Evolutionary conservation across 1,140 invertebrate species (phyloP).

Genomic region (Drosophila erecta): DNA sequence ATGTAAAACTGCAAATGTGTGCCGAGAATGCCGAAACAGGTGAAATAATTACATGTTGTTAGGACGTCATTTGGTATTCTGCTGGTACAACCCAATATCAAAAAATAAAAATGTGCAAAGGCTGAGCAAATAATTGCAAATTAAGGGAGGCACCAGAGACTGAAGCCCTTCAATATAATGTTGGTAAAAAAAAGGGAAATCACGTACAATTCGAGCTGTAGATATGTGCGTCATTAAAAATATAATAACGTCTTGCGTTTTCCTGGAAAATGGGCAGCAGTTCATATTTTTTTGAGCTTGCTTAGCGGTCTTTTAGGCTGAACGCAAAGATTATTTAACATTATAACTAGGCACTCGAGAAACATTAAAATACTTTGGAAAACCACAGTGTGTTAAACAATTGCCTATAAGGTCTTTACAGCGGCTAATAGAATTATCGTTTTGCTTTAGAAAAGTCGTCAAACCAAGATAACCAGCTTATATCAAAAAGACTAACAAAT

Average conservation of each 20-base stretch:
- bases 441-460: too few relatives aligned
- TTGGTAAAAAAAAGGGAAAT: conserved; percentile 19
- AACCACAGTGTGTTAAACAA: too few relatives aligned
- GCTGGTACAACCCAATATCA: neutral
- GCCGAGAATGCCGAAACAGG: conserved; percentile 48
- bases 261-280: conserved; percentile 19
- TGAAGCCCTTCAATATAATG: too few relatives aligned
- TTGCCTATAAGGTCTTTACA: too few relatives aligned
- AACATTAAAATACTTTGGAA: too few relatives aligned
- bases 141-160: conserved; percentile 24
- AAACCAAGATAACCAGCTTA: too few relatives aligned
- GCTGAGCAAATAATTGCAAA: conserved; percentile 24
- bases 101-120: conserved; percentile 9
- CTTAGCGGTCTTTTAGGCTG: conserved; percentile 62
- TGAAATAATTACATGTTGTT: conserved; percentile 51
- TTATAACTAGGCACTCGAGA: too few relatives aligned
- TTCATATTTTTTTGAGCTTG: conserved; percentile 72
- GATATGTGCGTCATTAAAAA: conserved; percentile 13
- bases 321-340: neutral
- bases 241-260: conserved; percentile 24
- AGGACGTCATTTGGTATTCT: conserved; percentile 3
- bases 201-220: conserved; percentile 55
- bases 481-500: too few relatives aligned
- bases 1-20: conserved; percentile 49
- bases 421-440: too few relatives aligned